Evolutionary conservation across 1,140 invertebrate genomes (phyloP), one percentile per base, ranked within the genome.

Genomic region (Akabosia matsudoensis): DNA sequence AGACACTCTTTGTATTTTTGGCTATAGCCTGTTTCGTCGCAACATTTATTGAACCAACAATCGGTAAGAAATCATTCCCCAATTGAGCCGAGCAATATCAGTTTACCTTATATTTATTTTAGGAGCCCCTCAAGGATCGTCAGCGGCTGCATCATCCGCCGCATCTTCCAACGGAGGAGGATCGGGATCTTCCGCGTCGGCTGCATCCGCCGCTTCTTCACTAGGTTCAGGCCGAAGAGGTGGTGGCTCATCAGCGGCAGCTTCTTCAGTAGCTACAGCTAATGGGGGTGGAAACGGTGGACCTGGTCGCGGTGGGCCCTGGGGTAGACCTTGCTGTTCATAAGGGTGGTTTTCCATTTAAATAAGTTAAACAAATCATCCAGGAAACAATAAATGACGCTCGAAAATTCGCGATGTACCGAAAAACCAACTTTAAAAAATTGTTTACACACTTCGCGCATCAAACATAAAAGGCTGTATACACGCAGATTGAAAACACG

Each of bases 141-240:
- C 61, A 7, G 61, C 61, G 4, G 61, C 54, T 4, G 14, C 61
- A 24, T 67, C 61, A 13, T 67, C 61, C 30, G 61, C 61, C 31
- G 61, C 61, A 30, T 10, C 24, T 10, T 3, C 61, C 7, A 45
- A 45, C 28, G 30, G 26, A 30, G 61, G 61, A 7, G 61, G 61
- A 16, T 24, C 26, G 13, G 61, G 61, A 31, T 67, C 61, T 7
- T 28, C 61, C 14, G 61, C 61, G 3, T 24, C 61, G 10, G 28
- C 61, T 13, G 28, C 61, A 10, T 28, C 61, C 7, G 3, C 61
- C 10, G 61, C 61, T 10, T 45, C 37, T 10, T 45, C 37, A 31
- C 26, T 31, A 16, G 61, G 61, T 30, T 67, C 61, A 30, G 61
- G 54, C n/a, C 37, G 54, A 56, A 31, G 61, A 67, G 61, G 61